Evolutionary conservation across 2,888 invertebrate species (phyloP).

Genomic region (Parapristionchus giblindavisi): DNA sequence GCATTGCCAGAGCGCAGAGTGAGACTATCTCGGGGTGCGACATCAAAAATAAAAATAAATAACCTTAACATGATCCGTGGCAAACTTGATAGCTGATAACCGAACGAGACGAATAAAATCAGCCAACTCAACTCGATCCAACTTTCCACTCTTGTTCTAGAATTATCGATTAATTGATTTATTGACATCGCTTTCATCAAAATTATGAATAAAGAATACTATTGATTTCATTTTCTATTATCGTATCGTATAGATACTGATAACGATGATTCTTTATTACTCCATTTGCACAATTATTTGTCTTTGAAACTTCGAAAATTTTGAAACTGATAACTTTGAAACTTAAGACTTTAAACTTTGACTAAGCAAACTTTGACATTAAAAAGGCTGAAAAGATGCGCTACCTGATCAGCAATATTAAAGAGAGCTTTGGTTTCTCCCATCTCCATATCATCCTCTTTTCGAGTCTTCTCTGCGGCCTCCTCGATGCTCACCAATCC

Average conservation of each 20-base stretch:
- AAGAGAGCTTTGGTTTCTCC: slow-evolving; percentile 63
- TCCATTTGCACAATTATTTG: too few relatives aligned
- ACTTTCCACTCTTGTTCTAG: slow-evolving; percentile 60
- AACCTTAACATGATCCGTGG: slow-evolving; percentile 66
- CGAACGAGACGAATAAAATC: slow-evolving; percentile 67
- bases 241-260: too few relatives aligned
- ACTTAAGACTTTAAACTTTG: not conserved
- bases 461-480: slow-evolving; percentile 60
- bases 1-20: too few relatives aligned
- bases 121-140: slow-evolving; percentile 67
- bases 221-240: too few relatives aligned
- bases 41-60: not conserved
- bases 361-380: not conserved
- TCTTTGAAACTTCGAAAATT: too few relatives aligned
- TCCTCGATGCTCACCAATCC: slow-evolving; percentile 60
- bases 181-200: too few relatives aligned
- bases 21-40: too few relatives aligned
- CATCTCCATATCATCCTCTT: slow-evolving; percentile 65
- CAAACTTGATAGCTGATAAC: slow-evolving; percentile 66
- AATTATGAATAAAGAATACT: too few relatives aligned
- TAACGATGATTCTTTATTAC: too few relatives aligned
- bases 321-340: too few relatives aligned
- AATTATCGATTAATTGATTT: slow-evolving; percentile 17
- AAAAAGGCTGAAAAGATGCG: not conserved
- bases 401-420: slow-evolving; percentile 65